Evolutionary conservation across 2,888 invertebrate genomes (phyloP).

Genomic region (Osedax frankpressi): DNA sequence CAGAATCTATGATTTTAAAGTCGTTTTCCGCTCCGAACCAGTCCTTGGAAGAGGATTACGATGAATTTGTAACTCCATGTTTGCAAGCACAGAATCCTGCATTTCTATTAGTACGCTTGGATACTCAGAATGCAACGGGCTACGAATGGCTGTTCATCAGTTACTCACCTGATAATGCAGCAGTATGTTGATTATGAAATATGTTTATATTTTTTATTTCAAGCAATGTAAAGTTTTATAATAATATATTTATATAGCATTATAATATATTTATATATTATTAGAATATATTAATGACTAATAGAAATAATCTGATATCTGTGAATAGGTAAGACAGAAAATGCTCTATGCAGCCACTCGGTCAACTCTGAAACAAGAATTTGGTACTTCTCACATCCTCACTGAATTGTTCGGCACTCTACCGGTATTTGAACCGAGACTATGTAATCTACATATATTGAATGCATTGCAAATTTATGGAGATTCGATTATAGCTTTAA

Average conservation of each 20-base stretch:
- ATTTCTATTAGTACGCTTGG: slow-evolving; percentile 68
- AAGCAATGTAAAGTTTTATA: too few species aligned
- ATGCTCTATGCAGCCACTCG: slow-evolving; percentile 97
- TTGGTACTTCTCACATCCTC: slow-evolving; percentile 81
- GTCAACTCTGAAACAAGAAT: slow-evolving; percentile 87
- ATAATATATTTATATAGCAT: too few species aligned
- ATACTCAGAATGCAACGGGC: slow-evolving; percentile 61
- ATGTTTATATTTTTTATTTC: too few species aligned
- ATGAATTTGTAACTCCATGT: slow-evolving; percentile 34
- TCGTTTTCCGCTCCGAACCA: background rate
- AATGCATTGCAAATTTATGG: too few species aligned
- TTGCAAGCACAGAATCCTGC: slow-evolving; percentile 58
- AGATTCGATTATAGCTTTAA: too few species aligned
- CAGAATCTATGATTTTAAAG: too few species aligned
- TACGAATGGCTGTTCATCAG: slow-evolving; percentile 83
- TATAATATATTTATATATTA: too few species aligned
- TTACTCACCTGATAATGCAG: slow-evolving; percentile 84
- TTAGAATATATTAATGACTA: too few species aligned
- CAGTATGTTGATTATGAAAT: slow-evolving; percentile 50
- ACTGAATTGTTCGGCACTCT: slow-evolving; percentile 84
- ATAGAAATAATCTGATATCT: too few species aligned
- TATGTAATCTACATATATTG: too few species aligned
- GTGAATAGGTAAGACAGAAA: slow-evolving; percentile 62
- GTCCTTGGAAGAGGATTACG: slow-evolving; percentile 34
- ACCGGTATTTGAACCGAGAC: slow-evolving; percentile 54